phyloP scores from a whole-genome alignment of 2,888 invertebrate genomes.

The Melangyna quadrimaculata region DNA sequence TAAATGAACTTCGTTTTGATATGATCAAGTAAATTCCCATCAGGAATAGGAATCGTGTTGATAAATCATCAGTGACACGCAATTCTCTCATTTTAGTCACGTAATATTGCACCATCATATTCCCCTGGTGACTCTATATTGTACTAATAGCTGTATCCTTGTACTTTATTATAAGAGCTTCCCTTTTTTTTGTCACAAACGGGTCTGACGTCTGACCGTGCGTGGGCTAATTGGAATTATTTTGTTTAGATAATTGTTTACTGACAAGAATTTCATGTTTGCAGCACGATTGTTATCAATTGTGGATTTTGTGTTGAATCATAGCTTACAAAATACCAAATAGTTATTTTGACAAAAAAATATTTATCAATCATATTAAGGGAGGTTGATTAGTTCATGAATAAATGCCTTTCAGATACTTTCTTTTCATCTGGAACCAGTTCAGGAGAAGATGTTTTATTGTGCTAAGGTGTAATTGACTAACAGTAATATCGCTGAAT shows the following conservation, averaged over 20 bases:
- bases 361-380: no score
- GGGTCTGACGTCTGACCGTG: background rate
- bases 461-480: no score
- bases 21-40: slow-evolving; percentile 67
- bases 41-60: slow-evolving; percentile 53
- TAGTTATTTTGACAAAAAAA: no score
- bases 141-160: slow-evolving; percentile 28
- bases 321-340: no score
- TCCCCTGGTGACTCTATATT: slow-evolving; percentile 48
- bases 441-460: no score
- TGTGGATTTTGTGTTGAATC: background rate
- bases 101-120: slow-evolving; percentile 65
- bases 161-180: slow-evolving; percentile 5
- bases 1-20: slow-evolving; percentile 63
- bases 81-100: slow-evolving; percentile 66
- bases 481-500: no score
- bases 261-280: background rate
- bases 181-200: slow-evolving; percentile 5
- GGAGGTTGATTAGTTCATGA: no score
- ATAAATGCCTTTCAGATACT: no score
- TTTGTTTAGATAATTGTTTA: slow-evolving; percentile 3
- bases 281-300: background rate
- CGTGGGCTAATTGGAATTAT: background rate
- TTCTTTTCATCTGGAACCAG: no score
- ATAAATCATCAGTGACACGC: slow-evolving; percentile 69